Evolutionary conservation across 2,888 invertebrate genomes (phyloP).

Genomic region (Xylocampa areola): DNA sequence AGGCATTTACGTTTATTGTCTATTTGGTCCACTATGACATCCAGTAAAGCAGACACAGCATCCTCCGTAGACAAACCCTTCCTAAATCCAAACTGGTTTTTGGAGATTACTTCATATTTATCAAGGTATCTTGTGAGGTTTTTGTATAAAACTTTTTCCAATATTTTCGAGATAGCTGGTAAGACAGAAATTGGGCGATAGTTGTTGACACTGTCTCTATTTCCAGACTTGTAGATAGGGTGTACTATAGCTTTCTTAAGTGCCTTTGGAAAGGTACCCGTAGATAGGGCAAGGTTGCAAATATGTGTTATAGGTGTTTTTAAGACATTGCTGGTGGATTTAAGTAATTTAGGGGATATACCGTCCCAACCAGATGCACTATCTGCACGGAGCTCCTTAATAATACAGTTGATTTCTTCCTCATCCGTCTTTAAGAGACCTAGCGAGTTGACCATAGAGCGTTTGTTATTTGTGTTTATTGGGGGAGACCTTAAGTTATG

Average conservation of each 20-base stretch:
- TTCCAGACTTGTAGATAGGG: constrained; percentile 2
- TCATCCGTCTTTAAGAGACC: background rate
- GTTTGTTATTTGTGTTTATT: too few species aligned
- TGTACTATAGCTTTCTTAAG: background rate
- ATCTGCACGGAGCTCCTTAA: background rate
- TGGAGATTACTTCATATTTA: background rate
- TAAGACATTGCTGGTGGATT: background rate
- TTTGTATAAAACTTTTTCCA: background rate
- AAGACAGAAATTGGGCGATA: constrained; percentile 1
- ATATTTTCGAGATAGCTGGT: background rate
- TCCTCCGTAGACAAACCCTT: too few species aligned
- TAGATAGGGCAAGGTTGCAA: background rate
- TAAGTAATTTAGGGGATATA: background rate
- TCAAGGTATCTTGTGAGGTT: background rate
- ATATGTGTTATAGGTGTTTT: background rate
- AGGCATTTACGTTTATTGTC: too few species aligned
- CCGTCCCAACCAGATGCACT: background rate
- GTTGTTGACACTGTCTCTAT: constrained; percentile 2
- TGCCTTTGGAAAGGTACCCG: background rate
- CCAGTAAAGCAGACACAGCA: too few species aligned
- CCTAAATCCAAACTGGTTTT: background rate
- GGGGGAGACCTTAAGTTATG: background rate
- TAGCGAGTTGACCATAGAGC: background rate
- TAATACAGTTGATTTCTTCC: background rate
- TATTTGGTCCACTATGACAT: too few species aligned